These are phyloP conservation scores for Liparis tanakae DNA, from an alignment of 2,797 vertebrate species.

Conservation along the genomic window DNA sequence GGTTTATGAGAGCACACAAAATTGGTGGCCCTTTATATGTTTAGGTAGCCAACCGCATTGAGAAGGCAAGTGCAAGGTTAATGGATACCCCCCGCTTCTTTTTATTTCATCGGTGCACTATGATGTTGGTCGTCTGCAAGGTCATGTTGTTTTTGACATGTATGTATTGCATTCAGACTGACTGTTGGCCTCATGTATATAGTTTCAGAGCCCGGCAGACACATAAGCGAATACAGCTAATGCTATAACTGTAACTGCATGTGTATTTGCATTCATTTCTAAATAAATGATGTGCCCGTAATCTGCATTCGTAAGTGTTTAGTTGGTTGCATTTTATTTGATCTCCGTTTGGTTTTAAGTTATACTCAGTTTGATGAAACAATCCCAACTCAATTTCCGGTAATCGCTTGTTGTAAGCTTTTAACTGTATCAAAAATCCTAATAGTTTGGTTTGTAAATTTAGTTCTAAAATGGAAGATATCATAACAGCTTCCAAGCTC, in stretches of 20 bases:
- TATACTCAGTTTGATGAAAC: neutral
- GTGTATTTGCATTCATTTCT: neutral
- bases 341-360: neutral
- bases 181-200: slow-evolving; percentile 6
- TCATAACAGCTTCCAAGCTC: neutral
- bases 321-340: neutral
- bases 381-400: neutral
- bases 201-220: neutral
- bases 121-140: slow-evolving; percentile 18
- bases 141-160: slow-evolving; percentile 35
- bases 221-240: neutral
- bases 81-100: slow-evolving; percentile 25
- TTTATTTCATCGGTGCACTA: slow-evolving; percentile 40
- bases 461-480: neutral
- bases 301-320: slow-evolving; percentile 5
- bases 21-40: slow-evolving; percentile 47
- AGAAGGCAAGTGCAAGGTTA: slow-evolving; percentile 34
- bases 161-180: slow-evolving; percentile 9
- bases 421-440: neutral
- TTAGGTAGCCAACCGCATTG: slow-evolving; percentile 39
- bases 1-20: slow-evolving; percentile 49
- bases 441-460: neutral
- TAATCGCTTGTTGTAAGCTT: neutral
- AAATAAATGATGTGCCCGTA: neutral
- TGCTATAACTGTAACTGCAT: neutral